Percentiles rank a stretch among this genome's conserved stretches.
Evolutionary conservation across 2,888 invertebrate genomes (phyloP).

Genomic region (Philereme vetulata): DNA sequence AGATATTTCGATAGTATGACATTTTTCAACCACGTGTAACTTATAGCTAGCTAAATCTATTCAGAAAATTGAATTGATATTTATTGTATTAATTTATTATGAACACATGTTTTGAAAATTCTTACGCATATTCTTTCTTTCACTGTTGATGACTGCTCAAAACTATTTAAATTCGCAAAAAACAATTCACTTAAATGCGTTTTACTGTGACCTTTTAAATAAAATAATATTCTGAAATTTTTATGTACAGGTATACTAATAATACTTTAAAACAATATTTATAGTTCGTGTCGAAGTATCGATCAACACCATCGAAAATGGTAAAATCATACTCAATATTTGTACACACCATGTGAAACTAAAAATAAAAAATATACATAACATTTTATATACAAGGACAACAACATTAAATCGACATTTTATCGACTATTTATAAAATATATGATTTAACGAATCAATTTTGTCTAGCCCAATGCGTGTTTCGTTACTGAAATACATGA

Average conservation of each 20-base stretch:
- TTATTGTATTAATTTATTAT: conserved; percentile 8
- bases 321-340: conserved; percentile 71
- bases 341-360: conserved; percentile 77
- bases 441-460: conserved; percentile 60
- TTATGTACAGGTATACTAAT: conserved; percentile 80
- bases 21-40: conserved; percentile 22
- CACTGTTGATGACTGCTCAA: neutral
- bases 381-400: conserved; percentile 78
- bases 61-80: conserved; percentile 5
- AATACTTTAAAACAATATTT: conserved; percentile 83
- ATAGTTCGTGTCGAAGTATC: conserved; percentile 66
- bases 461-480: conserved; percentile 31
- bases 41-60: conserved; percentile 23
- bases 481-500: conserved; percentile 21
- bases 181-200: conserved; percentile 30
- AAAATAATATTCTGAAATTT: conserved; percentile 68
- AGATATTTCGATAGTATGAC: conserved; percentile 6
- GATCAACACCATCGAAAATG: conserved; percentile 61
- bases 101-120: conserved; percentile 8
- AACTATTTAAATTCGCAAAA: conserved; percentile 6
- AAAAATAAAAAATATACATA: conserved; percentile 80
- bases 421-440: conserved; percentile 52
- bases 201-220: conserved; percentile 47
- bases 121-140: neutral
- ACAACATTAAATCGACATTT: conserved; percentile 70